phyloP scores from a whole-genome alignment of 2,113 vertebrate genomes.

The Chionomys nivalis region DNA sequence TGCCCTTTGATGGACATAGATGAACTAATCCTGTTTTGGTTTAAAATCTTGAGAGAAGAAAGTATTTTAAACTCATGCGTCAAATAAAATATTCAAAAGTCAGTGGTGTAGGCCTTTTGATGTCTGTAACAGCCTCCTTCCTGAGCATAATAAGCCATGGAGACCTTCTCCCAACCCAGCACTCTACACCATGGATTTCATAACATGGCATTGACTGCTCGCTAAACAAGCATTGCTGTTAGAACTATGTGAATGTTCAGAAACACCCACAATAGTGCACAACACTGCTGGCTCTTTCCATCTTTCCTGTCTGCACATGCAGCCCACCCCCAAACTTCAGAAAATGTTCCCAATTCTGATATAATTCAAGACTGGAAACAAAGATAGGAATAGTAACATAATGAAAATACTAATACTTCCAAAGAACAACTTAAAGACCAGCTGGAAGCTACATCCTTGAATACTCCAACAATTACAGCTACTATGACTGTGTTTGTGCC shows the following conservation, averaged over 20 bases:
- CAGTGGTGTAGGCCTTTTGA: neutral
- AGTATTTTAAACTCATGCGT: neutral
- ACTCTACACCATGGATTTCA: neutral
- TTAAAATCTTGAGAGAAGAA: slow-evolving; percentile 8
- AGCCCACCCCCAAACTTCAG: neutral
- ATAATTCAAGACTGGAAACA: slow-evolving; percentile 26
- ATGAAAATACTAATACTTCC: slow-evolving; percentile 39
- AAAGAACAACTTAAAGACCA: slow-evolving; percentile 35
- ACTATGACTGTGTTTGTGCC: neutral
- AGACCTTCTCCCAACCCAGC: neutral
- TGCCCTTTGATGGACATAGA: neutral
- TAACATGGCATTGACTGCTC: neutral
- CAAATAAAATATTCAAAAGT: neutral
- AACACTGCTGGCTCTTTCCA: neutral
- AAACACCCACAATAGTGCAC: neutral
- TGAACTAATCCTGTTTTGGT: neutral
- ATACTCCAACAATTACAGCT: neutral
- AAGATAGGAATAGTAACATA: neutral
- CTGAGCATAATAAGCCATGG: neutral
- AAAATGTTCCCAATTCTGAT: slow-evolving; percentile 29
- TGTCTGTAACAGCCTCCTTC: neutral
- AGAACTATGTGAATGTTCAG: neutral
- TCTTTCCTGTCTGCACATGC: neutral
- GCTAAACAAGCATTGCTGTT: neutral
- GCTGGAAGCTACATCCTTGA: neutral